Conservation (phyloP, 2,888 invertebrate genomes). For the Saturnia japonica region DNA sequence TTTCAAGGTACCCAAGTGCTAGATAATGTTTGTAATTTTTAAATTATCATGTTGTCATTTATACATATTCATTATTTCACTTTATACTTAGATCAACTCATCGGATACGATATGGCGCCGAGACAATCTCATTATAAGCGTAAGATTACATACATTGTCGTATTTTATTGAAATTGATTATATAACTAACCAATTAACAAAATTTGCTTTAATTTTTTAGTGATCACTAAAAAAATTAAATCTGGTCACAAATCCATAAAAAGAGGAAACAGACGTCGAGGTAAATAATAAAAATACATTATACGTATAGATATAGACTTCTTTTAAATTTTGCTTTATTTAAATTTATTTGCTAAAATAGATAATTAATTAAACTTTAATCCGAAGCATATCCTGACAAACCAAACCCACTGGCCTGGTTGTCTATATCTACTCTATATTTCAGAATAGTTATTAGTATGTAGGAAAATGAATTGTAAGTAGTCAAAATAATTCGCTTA, state of each 20-base stretch:
- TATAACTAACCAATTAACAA: background rate
- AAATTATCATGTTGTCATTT: background rate
- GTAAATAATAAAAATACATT: constrained; percentile 7
- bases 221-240: constrained; percentile 29
- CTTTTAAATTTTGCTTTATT: background rate
- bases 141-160: constrained; percentile 24
- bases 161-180: constrained; percentile 4
- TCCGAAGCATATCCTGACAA: too few relatives aligned
- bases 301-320: background rate
- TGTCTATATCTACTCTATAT: background rate
- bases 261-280: constrained; percentile 19
- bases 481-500: background rate
- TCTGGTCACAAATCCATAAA: constrained; percentile 20
- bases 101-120: background rate
- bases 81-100: constrained; percentile 23
- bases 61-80: background rate
- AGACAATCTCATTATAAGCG: constrained; percentile 37
- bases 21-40: background rate
- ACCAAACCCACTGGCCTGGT: too few relatives aligned
- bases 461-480: background rate
- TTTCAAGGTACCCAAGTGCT: background rate
- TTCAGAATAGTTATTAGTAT: background rate
- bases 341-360: too few relatives aligned
- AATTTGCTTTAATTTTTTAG: constrained; percentile 25
- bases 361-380: too few relatives aligned